These are phyloP conservation scores for Lymantria dispar DNA, from an alignment of 2,888 invertebrate genomes.

Conservation along the genomic window DNA sequence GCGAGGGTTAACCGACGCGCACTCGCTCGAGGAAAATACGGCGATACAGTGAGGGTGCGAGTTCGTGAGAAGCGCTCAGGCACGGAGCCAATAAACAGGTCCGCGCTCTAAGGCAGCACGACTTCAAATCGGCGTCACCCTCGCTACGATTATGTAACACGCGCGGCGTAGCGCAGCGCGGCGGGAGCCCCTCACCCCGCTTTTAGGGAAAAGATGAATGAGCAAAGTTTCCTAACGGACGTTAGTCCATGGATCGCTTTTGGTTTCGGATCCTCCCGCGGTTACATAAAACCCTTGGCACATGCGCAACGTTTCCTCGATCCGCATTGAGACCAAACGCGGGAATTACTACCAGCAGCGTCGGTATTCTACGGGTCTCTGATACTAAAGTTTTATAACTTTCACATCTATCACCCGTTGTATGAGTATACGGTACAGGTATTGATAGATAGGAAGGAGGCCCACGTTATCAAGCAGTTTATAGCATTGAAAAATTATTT, in stretches of 20 bases:
- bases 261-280: constrained; percentile 57
- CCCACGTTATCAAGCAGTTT: background rate
- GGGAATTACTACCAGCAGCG: constrained; percentile 27
- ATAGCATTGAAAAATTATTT: too few species aligned
- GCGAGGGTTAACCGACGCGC: constrained; percentile 16
- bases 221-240: constrained; percentile 77
- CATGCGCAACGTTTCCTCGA: constrained; percentile 47
- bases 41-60: constrained; percentile 27
- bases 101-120: constrained; percentile 57
- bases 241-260: constrained; percentile 69
- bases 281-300: constrained; percentile 66
- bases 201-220: constrained; percentile 80
- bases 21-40: constrained; percentile 24
- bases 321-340: constrained; percentile 26
- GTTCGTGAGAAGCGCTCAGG: constrained; percentile 28
- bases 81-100: constrained; percentile 25
- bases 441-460: background rate
- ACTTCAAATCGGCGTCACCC: constrained; percentile 55
- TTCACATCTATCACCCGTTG: background rate
- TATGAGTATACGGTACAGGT: background rate
- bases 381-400: constrained; percentile 5
- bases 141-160: constrained; percentile 64
- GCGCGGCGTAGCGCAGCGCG: constrained; percentile 68
- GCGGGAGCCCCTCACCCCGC: constrained; percentile 64
- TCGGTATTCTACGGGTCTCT: constrained; percentile 20